Percentiles rank a stretch among this genome's conserved stretches.
phyloP scores from a whole-genome alignment of 1,140 invertebrate genomes.

The Lasioglossum baleicum region DNA sequence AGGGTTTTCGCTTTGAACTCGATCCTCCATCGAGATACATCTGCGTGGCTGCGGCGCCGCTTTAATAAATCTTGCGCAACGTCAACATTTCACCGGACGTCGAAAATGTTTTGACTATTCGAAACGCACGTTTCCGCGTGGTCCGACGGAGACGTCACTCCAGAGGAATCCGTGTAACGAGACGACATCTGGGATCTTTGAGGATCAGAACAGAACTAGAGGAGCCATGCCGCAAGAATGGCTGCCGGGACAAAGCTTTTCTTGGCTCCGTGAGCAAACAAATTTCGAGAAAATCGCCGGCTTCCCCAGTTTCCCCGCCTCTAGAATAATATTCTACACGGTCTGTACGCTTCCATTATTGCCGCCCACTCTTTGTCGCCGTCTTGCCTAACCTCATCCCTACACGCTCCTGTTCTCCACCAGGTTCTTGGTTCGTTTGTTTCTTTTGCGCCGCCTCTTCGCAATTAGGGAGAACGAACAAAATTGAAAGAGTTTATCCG shows the following conservation, averaged over 20 bases:
- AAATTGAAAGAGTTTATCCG: too few species aligned
- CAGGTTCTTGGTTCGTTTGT: too few species aligned
- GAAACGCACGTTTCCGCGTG: background rate
- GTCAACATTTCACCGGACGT: background rate
- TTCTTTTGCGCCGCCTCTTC: background rate
- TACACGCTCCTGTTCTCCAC: too few species aligned
- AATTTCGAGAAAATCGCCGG: conserved; percentile 42
- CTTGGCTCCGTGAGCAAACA: conserved; percentile 54
- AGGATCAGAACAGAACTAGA: conserved; percentile 16
- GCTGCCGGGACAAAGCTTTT: conserved; percentile 62
- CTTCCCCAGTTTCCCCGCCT: conserved; percentile 2
- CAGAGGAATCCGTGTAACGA: conserved; percentile 33
- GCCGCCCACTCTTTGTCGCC: background rate
- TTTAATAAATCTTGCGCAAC: background rate
- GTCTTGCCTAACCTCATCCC: too few species aligned
- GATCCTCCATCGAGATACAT: background rate
- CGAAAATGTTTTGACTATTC: background rate
- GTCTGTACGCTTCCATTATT: conserved; percentile 6
- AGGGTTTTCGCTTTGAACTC: background rate
- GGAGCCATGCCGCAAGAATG: conserved; percentile 7
- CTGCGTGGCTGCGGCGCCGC: background rate
- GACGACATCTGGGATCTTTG: conserved; percentile 53
- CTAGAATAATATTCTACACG: conserved; percentile 17
- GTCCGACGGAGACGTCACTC: background rate
- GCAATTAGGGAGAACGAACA: too few species aligned